phyloP scores from a whole-genome alignment of 1,140 invertebrate species.

The Colletes gigas region DNA sequence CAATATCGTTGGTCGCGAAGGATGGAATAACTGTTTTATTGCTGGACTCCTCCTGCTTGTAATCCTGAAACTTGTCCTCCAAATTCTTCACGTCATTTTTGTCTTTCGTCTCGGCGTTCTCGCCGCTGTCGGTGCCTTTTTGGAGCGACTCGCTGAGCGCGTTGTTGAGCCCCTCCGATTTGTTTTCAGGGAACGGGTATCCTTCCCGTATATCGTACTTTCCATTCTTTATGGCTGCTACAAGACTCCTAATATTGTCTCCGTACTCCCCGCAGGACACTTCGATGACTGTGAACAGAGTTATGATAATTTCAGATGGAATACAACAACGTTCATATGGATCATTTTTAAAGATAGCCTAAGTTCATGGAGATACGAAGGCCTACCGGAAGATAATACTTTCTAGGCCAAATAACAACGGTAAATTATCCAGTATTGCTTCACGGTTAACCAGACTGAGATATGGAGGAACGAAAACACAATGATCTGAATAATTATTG shows the following conservation, averaged over 20 bases:
- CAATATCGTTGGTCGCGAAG: constrained; percentile 86
- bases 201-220: constrained; percentile 88
- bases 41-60: constrained; percentile 71
- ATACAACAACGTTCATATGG: too few species aligned
- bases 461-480: too few species aligned
- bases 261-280: constrained; percentile 97
- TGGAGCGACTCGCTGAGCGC: constrained; percentile 66
- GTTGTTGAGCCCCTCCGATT: constrained; percentile 85
- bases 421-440: too few species aligned
- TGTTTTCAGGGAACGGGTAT: constrained; percentile 83
- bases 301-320: neutral
- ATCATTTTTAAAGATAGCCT: neutral
- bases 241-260: constrained; percentile 91
- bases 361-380: too few species aligned
- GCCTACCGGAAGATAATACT: too few species aligned
- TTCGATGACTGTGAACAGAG: constrained; percentile 88
- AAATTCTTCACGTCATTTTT: constrained; percentile 81
- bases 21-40: constrained; percentile 79
- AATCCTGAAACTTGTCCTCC: constrained; percentile 81
- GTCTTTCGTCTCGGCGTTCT: constrained; percentile 77
- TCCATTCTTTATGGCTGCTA: constrained; percentile 91
- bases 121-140: constrained; percentile 68
- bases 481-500: too few species aligned
- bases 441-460: too few species aligned
- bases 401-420: too few species aligned